phyloP scores from a whole-genome alignment of 1,140 invertebrate species.

The Anadara kagoshimensis region DNA sequence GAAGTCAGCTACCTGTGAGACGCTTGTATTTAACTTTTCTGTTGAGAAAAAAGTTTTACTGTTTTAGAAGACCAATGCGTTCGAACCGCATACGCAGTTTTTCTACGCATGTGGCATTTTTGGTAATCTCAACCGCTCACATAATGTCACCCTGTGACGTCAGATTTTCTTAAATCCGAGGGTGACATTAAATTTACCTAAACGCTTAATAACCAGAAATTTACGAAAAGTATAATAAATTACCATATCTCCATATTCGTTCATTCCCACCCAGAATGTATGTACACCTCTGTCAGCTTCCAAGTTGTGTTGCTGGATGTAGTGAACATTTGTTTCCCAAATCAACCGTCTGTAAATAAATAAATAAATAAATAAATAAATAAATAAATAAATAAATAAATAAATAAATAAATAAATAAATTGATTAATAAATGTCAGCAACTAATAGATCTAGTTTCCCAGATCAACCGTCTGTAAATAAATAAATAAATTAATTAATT shows the following conservation, averaged over 20 bases:
- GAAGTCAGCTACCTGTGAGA: too few species aligned
- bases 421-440: not conserved
- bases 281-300: conserved; percentile 76
- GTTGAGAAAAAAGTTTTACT: too few species aligned
- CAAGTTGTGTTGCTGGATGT: conserved; percentile 87
- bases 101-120: too few species aligned
- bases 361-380: not conserved
- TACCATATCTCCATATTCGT: conserved; percentile 68
- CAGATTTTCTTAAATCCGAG: too few species aligned
- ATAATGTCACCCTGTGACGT: too few species aligned
- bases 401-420: not conserved
- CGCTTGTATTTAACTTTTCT: too few species aligned
- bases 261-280: conserved; percentile 66
- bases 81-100: too few species aligned
- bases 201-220: too few species aligned
- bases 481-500: conserved; percentile 1
- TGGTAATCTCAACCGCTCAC: too few species aligned
- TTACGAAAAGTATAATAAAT: not conserved
- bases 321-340: conserved; percentile 52
- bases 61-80: too few species aligned
- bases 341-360: conserved; percentile 44
- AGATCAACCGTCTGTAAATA: conserved; percentile 47
- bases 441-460: conserved; percentile 40
- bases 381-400: not conserved
- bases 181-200: too few species aligned